Percentiles rank a stretch among this genome's conserved stretches.
Conservation (phyloP, 2,888 invertebrate species). For the Zele albiditarsus region DNA sequence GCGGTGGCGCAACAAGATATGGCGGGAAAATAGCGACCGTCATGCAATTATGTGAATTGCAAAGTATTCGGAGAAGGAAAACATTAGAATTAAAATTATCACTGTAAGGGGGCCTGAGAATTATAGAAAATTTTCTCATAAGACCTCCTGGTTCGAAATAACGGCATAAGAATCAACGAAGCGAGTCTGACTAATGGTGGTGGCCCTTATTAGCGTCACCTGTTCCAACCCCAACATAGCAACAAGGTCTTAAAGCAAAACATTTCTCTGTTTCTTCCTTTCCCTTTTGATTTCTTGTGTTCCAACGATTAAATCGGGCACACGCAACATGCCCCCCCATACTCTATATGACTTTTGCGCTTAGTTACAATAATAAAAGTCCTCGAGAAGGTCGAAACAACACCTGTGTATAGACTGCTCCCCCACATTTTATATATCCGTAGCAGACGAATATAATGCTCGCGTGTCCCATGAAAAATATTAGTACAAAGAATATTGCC, state of each 20-base stretch:
- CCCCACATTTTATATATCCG: conserved; percentile 11
- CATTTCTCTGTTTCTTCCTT: conserved; percentile 30
- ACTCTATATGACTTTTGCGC: conserved; percentile 14
- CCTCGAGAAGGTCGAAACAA: conserved; percentile 49
- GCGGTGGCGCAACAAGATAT: not conserved
- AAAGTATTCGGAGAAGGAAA: not conserved
- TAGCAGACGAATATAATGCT: not conserved
- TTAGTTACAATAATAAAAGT: conserved; percentile 15
- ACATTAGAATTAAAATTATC: not conserved
- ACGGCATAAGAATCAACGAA: conserved; percentile 54
- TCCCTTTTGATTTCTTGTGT: conserved; percentile 48
- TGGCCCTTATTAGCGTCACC: conserved; percentile 61
- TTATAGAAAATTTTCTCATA: not conserved
- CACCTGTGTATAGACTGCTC: conserved; percentile 42
- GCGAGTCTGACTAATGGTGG: conserved; percentile 53
- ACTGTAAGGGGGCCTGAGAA: not conserved
- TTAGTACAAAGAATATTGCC: too few species aligned
- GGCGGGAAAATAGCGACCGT: not conserved
- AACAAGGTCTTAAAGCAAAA: conserved; percentile 24
- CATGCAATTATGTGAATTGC: not conserved
- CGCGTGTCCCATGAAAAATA: not conserved
- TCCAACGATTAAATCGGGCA: conserved; percentile 68
- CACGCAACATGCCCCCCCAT: conserved; percentile 52
- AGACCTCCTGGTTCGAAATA: not conserved
- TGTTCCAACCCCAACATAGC: conserved; percentile 53